phyloP scores from a whole-genome alignment of 1,140 invertebrate genomes.

The Drosophila suzukii region DNA sequence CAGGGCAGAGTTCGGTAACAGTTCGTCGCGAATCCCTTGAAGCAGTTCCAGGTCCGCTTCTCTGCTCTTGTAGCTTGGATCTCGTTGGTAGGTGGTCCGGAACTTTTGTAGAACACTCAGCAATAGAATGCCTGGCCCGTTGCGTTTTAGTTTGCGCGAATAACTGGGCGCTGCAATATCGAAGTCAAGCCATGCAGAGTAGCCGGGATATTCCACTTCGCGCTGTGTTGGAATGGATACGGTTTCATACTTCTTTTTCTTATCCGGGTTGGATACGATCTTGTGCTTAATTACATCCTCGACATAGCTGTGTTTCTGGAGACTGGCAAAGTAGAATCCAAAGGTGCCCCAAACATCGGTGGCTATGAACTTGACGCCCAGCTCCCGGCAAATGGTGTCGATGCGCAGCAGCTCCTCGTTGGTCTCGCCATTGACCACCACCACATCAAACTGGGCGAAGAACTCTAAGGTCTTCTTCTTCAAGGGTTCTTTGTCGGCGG shows the following conservation, averaged over 20 bases:
- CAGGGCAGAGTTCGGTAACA: slow-evolving; percentile 27
- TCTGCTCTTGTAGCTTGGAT: slow-evolving; percentile 88
- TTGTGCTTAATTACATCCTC: slow-evolving; percentile 88
- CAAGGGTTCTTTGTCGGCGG: slow-evolving; percentile 88
- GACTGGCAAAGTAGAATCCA: slow-evolving; percentile 96
- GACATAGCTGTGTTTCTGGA: slow-evolving; percentile 93
- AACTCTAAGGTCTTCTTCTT: slow-evolving; percentile 89
- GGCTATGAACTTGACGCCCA: slow-evolving; percentile 93
- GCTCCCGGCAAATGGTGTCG: slow-evolving; percentile 91
- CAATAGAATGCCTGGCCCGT: slow-evolving; percentile 71
- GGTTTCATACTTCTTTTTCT: slow-evolving; percentile 85
- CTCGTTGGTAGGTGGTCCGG: slow-evolving; percentile 88
- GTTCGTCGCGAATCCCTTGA: slow-evolving; percentile 86
- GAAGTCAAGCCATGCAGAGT: slow-evolving; percentile 89
- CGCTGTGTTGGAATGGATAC: slow-evolving; percentile 85
- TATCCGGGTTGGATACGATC: slow-evolving; percentile 86
- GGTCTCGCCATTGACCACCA: slow-evolving; percentile 91
- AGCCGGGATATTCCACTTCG: slow-evolving; percentile 87
- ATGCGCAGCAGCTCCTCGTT: slow-evolving; percentile 90
- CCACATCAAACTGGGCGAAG: slow-evolving; percentile 93
- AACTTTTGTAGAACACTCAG: slow-evolving; percentile 90
- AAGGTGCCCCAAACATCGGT: slow-evolving; percentile 97
- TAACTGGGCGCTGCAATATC: slow-evolving; percentile 85
- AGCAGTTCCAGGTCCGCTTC: slow-evolving; percentile 88
- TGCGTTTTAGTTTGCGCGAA: slow-evolving; percentile 80